Base-by-base conservation (phyloP, 2,888 invertebrate species). In the Ectemnius cavifrons region DNA sequence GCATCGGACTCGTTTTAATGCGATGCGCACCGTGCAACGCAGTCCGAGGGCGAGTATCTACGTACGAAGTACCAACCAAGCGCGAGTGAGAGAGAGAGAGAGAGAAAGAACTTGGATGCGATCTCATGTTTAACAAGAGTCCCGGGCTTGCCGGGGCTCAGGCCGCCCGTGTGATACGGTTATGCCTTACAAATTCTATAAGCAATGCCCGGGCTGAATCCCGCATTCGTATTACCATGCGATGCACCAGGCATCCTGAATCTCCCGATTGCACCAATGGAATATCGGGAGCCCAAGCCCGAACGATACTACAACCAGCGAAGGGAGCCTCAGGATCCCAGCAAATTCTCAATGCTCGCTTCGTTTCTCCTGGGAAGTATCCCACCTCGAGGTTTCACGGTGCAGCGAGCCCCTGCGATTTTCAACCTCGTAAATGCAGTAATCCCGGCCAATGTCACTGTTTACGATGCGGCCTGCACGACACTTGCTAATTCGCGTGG, bases 91-190 rank as follows among this genome's bases (percentile, higher is more conserved):
- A 4, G 37, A 11, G 37, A 37, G 37, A 4, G 37, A 11, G 8
- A 4, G 37, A 37, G 37, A 37, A 63, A 76, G 77, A 80, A 23
- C 2, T 80, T 73, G 69, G 75, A 75, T 66, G 80, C 75, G 75
- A 80, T 80, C 80, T 80, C 78, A 62, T 80, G 78, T 80, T 80
- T 73, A 80, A 80, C 80, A 77, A 80, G 75, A 67, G 64, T 6
- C 37, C 37, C 64, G 49, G 62, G 65, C 63, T 58, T 58, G 73
- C n/a, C 67, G 73, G 60, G 13, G 66, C 62, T 5, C 67, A 69
- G 60, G 13, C 69, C 62, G 52, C 57, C 37, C 49, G 52, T 20
- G 66, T 75, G 74, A 78, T 78, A 78, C 71, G 64, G 68, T 75
- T 78, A 75, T 64, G 61, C 78, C 37, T 78, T 78, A 69, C 79